Evolutionary conservation across 2,113 vertebrate species (phyloP).

Genomic region (Thalassoma bifasciatum): DNA sequence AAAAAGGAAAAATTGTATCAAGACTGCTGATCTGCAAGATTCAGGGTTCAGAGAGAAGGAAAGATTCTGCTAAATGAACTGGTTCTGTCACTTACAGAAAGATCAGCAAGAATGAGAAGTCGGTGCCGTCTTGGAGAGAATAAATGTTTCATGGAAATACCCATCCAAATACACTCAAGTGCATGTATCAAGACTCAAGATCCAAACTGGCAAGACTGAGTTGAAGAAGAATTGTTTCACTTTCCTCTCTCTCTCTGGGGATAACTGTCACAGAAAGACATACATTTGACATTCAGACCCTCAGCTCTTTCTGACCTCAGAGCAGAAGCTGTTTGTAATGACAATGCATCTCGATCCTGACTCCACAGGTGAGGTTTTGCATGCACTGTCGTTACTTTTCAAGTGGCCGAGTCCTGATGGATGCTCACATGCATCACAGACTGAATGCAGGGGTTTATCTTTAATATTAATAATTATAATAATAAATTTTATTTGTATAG

Average conservation of each 20-base stretch:
- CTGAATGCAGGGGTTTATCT: slow-evolving; percentile 27
- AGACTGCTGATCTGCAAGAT: slow-evolving; percentile 1
- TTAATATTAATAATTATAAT: too few relatives aligned
- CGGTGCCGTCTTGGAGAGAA: slow-evolving; percentile 21
- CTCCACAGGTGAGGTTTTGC: slow-evolving; percentile 11
- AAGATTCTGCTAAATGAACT: slow-evolving; percentile 27
- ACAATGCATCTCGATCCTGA: slow-evolving; percentile 11
- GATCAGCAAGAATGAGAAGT: slow-evolving; percentile 51
- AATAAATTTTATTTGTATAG: too few relatives aligned
- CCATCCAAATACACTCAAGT: neutral
- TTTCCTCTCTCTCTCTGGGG: neutral
- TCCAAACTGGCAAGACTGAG: slow-evolving; percentile 8
- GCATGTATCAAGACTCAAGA: slow-evolving; percentile 7
- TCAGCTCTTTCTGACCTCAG: slow-evolving; percentile 41
- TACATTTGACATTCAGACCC: slow-evolving; percentile 14
- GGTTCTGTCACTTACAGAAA: slow-evolving; percentile 61
- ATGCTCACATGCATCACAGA: slow-evolving; percentile 24
- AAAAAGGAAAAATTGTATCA: neutral
- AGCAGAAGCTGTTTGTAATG: slow-evolving; percentile 15
- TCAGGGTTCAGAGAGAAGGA: slow-evolving; percentile 30
- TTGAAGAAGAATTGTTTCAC: neutral
- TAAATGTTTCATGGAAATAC: slow-evolving; percentile 51
- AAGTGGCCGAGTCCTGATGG: slow-evolving; percentile 40
- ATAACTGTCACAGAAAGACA: slow-evolving; percentile 24
- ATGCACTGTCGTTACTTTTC: slow-evolving; percentile 17